Conservation (phyloP, 2,113 vertebrate species). For the Helogale parvula region DNA sequence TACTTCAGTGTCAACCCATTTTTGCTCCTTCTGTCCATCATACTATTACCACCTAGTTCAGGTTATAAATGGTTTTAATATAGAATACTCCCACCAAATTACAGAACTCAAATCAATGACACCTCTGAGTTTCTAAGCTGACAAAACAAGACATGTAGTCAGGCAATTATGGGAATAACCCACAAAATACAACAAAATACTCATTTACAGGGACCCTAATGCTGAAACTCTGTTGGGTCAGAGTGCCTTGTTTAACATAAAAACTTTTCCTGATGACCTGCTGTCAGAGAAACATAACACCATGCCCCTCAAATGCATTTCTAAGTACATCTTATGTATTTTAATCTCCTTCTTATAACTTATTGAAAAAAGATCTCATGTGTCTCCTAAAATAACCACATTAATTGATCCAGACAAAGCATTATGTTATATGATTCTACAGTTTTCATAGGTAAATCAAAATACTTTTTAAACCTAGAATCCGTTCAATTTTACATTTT, state of each 20-base stretch:
- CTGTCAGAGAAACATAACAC: constrained; percentile 32
- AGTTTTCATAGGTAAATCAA: constrained; percentile 35
- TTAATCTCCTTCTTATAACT: constrained; percentile 12
- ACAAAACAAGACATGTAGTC: neutral
- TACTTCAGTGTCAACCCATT: neutral
- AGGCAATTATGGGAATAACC: neutral
- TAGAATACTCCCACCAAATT: neutral
- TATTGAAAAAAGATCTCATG: neutral
- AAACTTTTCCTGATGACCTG: neutral
- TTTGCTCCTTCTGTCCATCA: neutral
- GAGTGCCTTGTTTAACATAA: neutral
- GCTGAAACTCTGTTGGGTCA: neutral
- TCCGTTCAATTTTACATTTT: neutral
- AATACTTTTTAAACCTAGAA: neutral
- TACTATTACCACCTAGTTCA: neutral
- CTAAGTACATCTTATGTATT: neutral
- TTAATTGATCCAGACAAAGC: neutral
- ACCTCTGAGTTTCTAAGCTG: neutral
- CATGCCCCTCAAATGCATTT: neutral
- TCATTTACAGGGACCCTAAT: neutral
- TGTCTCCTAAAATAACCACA: neutral
- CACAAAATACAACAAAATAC: neutral
- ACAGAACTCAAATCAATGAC: neutral
- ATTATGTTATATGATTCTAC: neutral
- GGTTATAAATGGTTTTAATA: neutral